Conservation (phyloP, 2,113 vertebrate genomes). For the Clarias batrachus region DNA sequence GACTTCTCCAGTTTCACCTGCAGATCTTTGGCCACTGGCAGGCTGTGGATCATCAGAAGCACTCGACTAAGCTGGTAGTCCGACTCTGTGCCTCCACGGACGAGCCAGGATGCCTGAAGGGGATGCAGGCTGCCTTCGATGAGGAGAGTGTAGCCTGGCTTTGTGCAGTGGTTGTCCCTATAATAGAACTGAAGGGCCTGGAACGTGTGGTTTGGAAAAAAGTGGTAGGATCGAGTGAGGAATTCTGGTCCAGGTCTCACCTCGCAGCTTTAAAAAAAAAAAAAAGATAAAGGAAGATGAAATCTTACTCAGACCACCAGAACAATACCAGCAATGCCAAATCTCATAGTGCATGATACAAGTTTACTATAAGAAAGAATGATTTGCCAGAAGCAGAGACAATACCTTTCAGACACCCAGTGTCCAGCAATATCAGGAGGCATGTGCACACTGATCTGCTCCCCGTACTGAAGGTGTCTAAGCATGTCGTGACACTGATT, state of each 20-base stretch:
- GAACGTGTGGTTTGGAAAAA: constrained; percentile 82
- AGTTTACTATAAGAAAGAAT: neutral
- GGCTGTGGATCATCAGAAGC: constrained; percentile 75
- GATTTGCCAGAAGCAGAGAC: neutral
- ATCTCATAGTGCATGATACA: neutral
- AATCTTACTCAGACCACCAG: neutral
- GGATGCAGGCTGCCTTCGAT: constrained; percentile 79
- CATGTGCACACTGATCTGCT: constrained; percentile 82
- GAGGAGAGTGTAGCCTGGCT: constrained; percentile 78
- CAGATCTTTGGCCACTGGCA: constrained; percentile 67
- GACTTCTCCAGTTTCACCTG: constrained; percentile 73
- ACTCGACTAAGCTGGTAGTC: constrained; percentile 79
- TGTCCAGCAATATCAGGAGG: constrained; percentile 82
- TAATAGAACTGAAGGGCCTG: constrained; percentile 86
- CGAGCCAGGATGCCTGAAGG: constrained; percentile 85
- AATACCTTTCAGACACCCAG: constrained; percentile 86
- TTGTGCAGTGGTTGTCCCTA: constrained; percentile 77
- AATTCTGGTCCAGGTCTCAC: constrained; percentile 86
- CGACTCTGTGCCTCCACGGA: constrained; percentile 81
- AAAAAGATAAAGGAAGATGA: neutral
- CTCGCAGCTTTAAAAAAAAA: constrained; percentile 74
- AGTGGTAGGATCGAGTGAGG: constrained; percentile 82
- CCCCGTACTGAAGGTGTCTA: constrained; percentile 81
- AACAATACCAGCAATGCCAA: neutral
- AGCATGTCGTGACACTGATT: constrained; percentile 84